Conservation (phyloP, 2,888 invertebrate genomes). For the Hipparchia semele region DNA sequence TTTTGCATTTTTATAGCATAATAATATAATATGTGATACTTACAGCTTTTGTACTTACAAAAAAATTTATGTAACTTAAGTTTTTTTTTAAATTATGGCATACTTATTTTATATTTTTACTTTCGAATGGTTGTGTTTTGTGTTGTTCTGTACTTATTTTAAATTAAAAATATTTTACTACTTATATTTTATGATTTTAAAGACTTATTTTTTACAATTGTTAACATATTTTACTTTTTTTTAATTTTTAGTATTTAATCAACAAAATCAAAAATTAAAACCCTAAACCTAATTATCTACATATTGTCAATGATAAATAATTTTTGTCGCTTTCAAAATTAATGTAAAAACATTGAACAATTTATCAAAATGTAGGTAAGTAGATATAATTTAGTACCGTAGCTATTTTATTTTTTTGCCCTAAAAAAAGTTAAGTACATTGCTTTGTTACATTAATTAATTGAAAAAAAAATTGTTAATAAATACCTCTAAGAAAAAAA, state of each 20-base stretch:
- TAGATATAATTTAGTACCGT: too few relatives aligned
- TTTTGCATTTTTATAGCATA: slow-evolving; percentile 7
- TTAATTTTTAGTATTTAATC: neutral
- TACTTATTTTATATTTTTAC: neutral
- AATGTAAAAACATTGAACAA: too few relatives aligned
- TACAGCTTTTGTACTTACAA: neutral
- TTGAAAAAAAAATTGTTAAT: too few relatives aligned
- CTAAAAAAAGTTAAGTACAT: neutral
- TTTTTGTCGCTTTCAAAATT: too few relatives aligned
- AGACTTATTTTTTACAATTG: too few relatives aligned
- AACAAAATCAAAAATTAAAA: too few relatives aligned
- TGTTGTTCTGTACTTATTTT: neutral
- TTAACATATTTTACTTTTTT: neutral
- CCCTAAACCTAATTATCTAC: too few relatives aligned
- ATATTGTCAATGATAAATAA: too few relatives aligned
- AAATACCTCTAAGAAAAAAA: too few relatives aligned
- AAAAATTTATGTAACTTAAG: neutral
- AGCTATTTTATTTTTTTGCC: neutral
- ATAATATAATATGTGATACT: neutral
- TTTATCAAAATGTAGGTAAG: too few relatives aligned
- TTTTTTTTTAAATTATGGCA: neutral
- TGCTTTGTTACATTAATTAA: neutral
- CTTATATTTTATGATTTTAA: neutral
- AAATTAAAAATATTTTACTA: neutral
- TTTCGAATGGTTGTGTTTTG: slow-evolving; percentile 13